These are phyloP conservation scores for Setipinna tenuifilis DNA, from an alignment of 2,797 vertebrate genomes.

Conservation along the genomic window DNA sequence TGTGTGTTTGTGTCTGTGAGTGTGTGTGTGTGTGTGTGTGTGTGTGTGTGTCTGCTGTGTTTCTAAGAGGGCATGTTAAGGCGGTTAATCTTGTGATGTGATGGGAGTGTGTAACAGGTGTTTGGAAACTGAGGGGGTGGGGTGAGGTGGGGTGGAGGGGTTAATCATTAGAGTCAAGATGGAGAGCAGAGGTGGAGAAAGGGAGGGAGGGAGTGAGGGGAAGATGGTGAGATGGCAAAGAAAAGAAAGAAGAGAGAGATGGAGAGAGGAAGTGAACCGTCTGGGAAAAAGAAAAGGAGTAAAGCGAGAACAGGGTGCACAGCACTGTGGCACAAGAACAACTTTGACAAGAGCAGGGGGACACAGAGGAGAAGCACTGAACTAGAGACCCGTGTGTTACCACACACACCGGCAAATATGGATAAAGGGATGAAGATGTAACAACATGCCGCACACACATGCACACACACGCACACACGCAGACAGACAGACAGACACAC, in stretches of 20 bases:
- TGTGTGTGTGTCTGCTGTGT: no score
- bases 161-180: conserved; percentile 32
- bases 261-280: conserved; percentile 30
- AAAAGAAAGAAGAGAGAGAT: conserved; percentile 33
- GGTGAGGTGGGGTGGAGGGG: conserved; percentile 25
- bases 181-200: conserved; percentile 26
- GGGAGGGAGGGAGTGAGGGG: not conserved
- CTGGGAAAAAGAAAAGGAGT: conserved; percentile 38
- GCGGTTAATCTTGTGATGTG: not conserved
- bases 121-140: not conserved
- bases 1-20: not conserved
- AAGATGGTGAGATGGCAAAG: conserved; percentile 13
- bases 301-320: no score
- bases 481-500: not conserved
- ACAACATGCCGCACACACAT: not conserved
- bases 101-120: not conserved
- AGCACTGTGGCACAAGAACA: no score
- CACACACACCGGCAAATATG: not conserved
- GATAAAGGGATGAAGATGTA: not conserved
- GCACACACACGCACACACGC: not conserved
- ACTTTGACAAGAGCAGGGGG: no score
- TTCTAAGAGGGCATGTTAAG: not conserved
- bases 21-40: not conserved
- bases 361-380: not conserved
- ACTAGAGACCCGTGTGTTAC: not conserved